Percentiles rank a stretch among this genome's conserved stretches.
Conservation (phyloP, 2,888 invertebrate species). For the Tachina lurida region DNA sequence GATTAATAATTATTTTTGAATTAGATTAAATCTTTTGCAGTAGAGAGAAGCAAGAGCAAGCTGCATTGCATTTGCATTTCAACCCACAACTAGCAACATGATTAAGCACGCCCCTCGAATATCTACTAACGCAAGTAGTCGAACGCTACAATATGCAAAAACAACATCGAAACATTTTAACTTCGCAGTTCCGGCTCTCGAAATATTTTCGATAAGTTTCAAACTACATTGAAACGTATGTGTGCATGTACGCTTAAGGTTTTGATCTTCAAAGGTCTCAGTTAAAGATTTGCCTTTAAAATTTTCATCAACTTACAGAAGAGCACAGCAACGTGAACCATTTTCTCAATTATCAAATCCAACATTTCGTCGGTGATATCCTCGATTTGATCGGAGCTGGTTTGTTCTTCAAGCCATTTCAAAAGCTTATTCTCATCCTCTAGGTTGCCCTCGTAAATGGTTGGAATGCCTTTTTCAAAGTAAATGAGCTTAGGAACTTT, state of each 20-base stretch:
- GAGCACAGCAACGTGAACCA: slow-evolving; percentile 93
- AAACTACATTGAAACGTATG: background rate
- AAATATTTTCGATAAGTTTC: background rate
- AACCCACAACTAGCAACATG: slow-evolving; percentile 7
- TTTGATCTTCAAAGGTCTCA: background rate
- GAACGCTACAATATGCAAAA: no score
- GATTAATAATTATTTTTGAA: slow-evolving; percentile 15
- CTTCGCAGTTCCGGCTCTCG: no score
- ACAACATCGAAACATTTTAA: slow-evolving; percentile 9
- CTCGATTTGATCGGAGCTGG: slow-evolving; percentile 95
- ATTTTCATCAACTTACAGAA: slow-evolving; percentile 88
- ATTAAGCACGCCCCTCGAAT: background rate
- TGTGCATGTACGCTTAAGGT: no score
- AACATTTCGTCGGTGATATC: slow-evolving; percentile 97
- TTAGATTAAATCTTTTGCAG: background rate
- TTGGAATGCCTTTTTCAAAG: slow-evolving; percentile 90
- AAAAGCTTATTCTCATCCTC: slow-evolving; percentile 95
- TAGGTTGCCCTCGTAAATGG: slow-evolving; percentile 91
- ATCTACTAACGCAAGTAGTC: no score
- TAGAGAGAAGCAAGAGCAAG: slow-evolving; percentile 52
- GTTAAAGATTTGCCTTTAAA: background rate
- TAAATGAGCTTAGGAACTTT: slow-evolving; percentile 93
- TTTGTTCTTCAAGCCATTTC: slow-evolving; percentile 93
- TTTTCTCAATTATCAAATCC: slow-evolving; percentile 93
- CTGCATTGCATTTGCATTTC: slow-evolving; percentile 16